Evolutionary conservation across 2,888 invertebrate species (phyloP).

Genomic region (Diaperis boleti): DNA sequence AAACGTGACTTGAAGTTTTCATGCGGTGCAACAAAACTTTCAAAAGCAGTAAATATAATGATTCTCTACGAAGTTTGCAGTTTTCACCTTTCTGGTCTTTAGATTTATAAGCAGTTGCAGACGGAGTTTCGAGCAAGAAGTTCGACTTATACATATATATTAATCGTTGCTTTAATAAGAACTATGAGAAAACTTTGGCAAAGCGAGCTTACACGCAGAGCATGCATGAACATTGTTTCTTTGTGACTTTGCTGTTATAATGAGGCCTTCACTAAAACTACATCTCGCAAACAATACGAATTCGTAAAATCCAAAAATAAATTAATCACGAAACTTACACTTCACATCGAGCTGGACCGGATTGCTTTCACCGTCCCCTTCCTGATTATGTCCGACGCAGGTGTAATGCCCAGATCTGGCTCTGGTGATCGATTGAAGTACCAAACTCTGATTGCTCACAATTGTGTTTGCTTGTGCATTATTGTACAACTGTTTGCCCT

Average conservation of each 20-base stretch:
- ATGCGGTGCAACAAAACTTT: not conserved
- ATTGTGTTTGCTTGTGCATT: constrained; percentile 85
- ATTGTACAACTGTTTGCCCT: constrained; percentile 84
- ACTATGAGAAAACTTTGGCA: no score
- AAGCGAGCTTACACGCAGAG: no score
- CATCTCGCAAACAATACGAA: no score
- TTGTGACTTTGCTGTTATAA: no score
- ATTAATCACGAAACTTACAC: constrained; percentile 75
- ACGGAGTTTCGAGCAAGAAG: no score
- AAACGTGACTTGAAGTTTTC: not conserved
- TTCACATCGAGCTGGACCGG: constrained; percentile 85
- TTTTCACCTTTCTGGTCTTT: not conserved
- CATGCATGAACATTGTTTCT: no score
- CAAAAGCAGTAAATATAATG: not conserved
- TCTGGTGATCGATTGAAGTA: constrained; percentile 86
- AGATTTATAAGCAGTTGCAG: not conserved
- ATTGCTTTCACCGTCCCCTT: constrained; percentile 91
- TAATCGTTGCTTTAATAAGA: no score
- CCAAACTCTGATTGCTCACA: constrained; percentile 89
- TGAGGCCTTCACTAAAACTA: no score
- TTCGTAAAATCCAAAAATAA: not conserved
- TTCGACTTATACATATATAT: no score
- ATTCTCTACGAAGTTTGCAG: not conserved
- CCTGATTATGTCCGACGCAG: constrained; percentile 88
- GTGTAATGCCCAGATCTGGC: constrained; percentile 85